A percentile compares a stretch with the other conserved stretches of the same genome.
These are phyloP conservation scores for Brachionichthys hirsutus DNA, from an alignment of 2,113 vertebrate genomes.

Conservation along the genomic window DNA sequence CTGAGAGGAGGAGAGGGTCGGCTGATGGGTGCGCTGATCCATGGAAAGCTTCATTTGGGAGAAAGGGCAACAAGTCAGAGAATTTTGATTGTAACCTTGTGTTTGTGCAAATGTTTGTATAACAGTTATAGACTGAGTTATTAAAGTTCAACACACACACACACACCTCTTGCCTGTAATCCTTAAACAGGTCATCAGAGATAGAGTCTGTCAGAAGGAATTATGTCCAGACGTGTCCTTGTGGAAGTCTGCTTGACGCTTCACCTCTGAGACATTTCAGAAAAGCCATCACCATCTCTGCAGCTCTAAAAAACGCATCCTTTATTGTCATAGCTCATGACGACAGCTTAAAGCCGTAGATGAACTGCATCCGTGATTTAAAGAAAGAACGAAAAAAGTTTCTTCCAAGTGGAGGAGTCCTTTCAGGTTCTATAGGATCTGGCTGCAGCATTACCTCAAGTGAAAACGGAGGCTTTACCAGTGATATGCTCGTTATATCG, in stretches of 20 bases:
- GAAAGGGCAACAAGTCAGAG: constrained; percentile 55
- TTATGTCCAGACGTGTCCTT: constrained; percentile 32
- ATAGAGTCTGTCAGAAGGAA: constrained; percentile 38
- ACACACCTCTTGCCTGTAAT: constrained; percentile 8
- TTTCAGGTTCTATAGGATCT: too few relatives aligned
- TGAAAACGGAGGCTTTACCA: too few relatives aligned
- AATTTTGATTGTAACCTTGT: constrained; percentile 59
- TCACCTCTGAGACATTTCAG: constrained; percentile 23
- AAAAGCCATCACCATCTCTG: constrained; percentile 9
- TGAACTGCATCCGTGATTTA: too few relatives aligned
- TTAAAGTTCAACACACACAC: constrained; percentile 19
- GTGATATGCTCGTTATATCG: too few relatives aligned
- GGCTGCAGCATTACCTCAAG: too few relatives aligned
- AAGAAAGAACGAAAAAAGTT: too few relatives aligned
- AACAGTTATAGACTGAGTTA: constrained; percentile 35
- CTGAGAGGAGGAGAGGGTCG: constrained; percentile 76
- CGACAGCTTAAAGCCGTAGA: too few relatives aligned
- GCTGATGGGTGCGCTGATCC: constrained; percentile 75
- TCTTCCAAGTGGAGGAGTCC: too few relatives aligned
- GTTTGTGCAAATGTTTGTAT: constrained; percentile 20
- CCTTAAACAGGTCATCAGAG: constrained; percentile 28
- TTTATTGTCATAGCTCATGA: too few relatives aligned
- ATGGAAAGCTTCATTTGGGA: constrained; percentile 60
- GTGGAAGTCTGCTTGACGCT: constrained; percentile 9
- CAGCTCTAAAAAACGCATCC: neutral